Conservation (phyloP, 2,113 vertebrate genomes). For the Romanogobio albipinnatus region DNA sequence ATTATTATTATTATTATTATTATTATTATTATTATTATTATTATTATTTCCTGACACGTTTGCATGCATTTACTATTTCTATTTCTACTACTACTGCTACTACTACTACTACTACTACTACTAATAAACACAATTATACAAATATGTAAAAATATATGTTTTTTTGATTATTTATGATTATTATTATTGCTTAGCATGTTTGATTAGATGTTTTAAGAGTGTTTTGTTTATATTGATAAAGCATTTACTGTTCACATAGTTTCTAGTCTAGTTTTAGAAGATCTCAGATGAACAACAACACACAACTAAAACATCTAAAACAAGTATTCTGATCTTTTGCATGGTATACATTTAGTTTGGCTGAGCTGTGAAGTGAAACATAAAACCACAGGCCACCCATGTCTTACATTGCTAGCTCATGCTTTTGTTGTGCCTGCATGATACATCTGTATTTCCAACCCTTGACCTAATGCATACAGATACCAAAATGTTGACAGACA, state of each 20-base stretch:
- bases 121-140: neutral
- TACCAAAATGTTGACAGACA: conserved; percentile 64
- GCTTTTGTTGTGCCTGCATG: conserved; percentile 57
- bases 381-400: conserved; percentile 24
- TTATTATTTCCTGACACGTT: neutral
- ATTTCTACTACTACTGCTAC: too few relatives aligned
- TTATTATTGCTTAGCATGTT: too few relatives aligned
- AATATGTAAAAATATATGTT: neutral
- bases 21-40: too few relatives aligned
- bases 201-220: too few relatives aligned
- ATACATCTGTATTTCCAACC: conserved; percentile 59
- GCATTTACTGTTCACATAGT: neutral
- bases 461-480: conserved; percentile 62
- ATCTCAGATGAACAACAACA: neutral
- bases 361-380: neutral
- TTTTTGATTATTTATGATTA: neutral
- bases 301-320: neutral
- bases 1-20: too few relatives aligned
- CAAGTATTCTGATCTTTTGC: neutral
- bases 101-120: too few relatives aligned
- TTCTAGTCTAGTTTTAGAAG: neutral
- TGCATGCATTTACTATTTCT: too few relatives aligned
- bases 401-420: conserved; percentile 38
- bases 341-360: neutral
- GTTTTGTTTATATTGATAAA: neutral